Evolutionary conservation across 2,797 vertebrate species (phyloP), one percentile per base, ranked within the genome.

Genomic region (Mionectes olivaceus): DNA sequence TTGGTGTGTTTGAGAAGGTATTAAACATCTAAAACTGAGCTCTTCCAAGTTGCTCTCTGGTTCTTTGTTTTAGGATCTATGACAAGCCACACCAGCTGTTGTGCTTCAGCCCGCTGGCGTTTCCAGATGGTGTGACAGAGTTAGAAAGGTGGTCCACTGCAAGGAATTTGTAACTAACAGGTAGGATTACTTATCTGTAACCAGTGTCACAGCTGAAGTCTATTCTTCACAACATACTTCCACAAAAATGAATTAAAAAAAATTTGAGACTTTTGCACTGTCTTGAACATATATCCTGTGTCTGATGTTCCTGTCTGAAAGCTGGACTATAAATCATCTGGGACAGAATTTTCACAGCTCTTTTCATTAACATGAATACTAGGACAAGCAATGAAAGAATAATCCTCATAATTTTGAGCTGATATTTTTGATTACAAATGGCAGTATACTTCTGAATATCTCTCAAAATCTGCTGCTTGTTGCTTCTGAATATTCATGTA

Each of bases 401-500:
- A 69, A 69, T 60, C 22, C 16, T 83, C 41, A 33, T 74, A 82
- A 90, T 89, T 94, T 91, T 55, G 78, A 83, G 50, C 9, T 81
- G 69, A 37, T 71, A 13, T n/a, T 73, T 95, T 92, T 89, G 46
- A 87, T 83, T 77, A 55, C 56, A 68, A 83, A 95, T 83, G 91
- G 69, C 80, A 52, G 3, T 61, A 3, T 50, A 46, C 32, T 91
- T 91, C 59, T 68, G 70, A 82, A 25, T 81, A 37, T 65, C 50
- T 76, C 46, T 93, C n/a, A 89, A 81, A 90, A 89, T 86, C 50
- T 89, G 49, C 68, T 94, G 67, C 44, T 89, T 2, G 2, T 46
- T 67, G 11, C 59, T 86, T 88, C 47, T 93, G 91, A 92, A 94
- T 90, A 94, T 87, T 82, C 41, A 68, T 88, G 57, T 82, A 93